phyloP scores from a whole-genome alignment of 1,140 invertebrate species.

The Zaprionus capensis region DNA sequence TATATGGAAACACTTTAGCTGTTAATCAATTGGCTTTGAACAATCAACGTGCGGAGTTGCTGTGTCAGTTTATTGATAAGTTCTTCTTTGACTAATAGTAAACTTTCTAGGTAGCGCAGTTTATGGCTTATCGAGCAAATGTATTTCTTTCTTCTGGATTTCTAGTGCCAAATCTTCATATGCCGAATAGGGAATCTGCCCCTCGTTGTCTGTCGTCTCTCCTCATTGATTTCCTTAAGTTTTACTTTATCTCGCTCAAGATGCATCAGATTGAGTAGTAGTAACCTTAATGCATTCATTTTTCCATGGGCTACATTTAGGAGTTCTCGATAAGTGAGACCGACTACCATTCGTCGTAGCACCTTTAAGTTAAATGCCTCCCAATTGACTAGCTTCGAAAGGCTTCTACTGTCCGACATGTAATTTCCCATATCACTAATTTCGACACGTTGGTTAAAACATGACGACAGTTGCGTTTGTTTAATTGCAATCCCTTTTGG shows the following conservation, averaged over 20 bases:
- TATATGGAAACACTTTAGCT: no score
- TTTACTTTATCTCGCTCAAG: slow-evolving; percentile 1
- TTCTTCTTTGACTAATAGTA: slow-evolving; percentile 85
- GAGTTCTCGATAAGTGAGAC: slow-evolving; percentile 86
- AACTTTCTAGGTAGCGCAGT: slow-evolving; percentile 85
- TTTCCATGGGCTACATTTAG: slow-evolving; percentile 85
- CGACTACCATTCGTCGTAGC: slow-evolving; percentile 87
- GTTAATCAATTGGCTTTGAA: not conserved
- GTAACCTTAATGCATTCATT: slow-evolving; percentile 87
- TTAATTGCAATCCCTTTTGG: slow-evolving; percentile 87
- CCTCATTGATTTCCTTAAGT: not conserved
- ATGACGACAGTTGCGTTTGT: slow-evolving; percentile 28
- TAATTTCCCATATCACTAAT: slow-evolving; percentile 90
- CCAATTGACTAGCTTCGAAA: slow-evolving; percentile 90
- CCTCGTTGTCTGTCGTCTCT: slow-evolving; percentile 30
- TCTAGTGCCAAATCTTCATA: slow-evolving; percentile 84
- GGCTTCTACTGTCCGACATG: slow-evolving; percentile 86
- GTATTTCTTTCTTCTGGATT: slow-evolving; percentile 80
- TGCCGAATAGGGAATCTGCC: slow-evolving; percentile 84
- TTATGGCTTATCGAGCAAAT: slow-evolving; percentile 40
- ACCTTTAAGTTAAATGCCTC: slow-evolving; percentile 89
- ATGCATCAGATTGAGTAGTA: slow-evolving; percentile 85
- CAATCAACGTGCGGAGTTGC: slow-evolving; percentile 22
- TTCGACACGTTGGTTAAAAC: slow-evolving; percentile 87
- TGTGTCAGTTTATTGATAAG: slow-evolving; percentile 85